Percentiles rank a stretch among this genome's conserved stretches.
These are phyloP conservation scores for Julus scanicus DNA, from an alignment of 2,888 invertebrate genomes.

Conservation along the genomic window DNA sequence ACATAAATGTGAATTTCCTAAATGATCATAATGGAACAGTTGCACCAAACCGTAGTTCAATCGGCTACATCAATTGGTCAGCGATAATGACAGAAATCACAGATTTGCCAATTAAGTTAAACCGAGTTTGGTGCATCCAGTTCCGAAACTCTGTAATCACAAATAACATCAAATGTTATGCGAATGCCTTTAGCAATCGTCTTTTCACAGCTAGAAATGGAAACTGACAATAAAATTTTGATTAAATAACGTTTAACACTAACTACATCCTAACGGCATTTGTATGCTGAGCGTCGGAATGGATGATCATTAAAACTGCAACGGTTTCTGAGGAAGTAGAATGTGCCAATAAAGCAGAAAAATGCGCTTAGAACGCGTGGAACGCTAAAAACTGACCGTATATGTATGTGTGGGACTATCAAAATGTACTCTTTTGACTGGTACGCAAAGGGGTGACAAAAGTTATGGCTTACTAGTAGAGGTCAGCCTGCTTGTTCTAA, in stretches of 20 bases:
- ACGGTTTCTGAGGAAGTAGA: not conserved
- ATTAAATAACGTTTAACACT: not conserved
- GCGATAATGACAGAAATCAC: not conserved
- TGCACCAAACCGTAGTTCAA: not conserved
- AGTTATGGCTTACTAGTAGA: not conserved
- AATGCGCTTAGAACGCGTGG: not conserved
- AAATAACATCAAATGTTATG: not conserved
- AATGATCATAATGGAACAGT: not conserved
- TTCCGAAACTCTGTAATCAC: not conserved
- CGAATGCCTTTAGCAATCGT: not conserved
- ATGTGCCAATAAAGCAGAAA: slow-evolving; percentile 2
- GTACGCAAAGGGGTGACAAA: not conserved
- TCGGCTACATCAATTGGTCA: not conserved
- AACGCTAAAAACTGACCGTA: slow-evolving; percentile 9
- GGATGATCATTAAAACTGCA: slow-evolving; percentile 21
- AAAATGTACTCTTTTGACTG: not conserved
- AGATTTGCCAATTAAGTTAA: not conserved
- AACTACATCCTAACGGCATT: not conserved
- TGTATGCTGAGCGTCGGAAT: slow-evolving; percentile 1
- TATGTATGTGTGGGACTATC: not conserved
- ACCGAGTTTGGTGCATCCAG: not conserved
- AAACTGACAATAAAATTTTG: not conserved
- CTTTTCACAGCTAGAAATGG: not conserved
- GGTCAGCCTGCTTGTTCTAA: not conserved
- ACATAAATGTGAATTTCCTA: not conserved